These are phyloP conservation scores for Sinocyclocheilus anshuiensis DNA, from an alignment of 2,113 vertebrate genomes.

Conservation along the genomic window DNA sequence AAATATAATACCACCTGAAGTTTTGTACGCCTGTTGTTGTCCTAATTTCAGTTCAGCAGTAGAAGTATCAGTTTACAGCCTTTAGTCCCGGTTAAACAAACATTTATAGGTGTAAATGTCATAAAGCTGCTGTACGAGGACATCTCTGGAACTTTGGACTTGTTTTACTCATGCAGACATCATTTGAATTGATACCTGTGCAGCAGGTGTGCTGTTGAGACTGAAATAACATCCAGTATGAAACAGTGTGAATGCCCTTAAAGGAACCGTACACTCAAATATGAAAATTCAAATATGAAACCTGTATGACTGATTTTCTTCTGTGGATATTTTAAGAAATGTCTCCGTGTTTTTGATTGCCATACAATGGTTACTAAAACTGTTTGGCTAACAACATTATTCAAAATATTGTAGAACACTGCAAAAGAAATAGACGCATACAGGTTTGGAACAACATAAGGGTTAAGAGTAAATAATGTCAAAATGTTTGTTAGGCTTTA, in stretches of 20 bases:
- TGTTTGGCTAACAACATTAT: not conserved
- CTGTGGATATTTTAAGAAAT: not conserved
- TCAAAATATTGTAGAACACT: not conserved
- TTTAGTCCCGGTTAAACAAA: not conserved
- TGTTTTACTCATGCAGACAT: not conserved
- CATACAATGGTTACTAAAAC: not conserved
- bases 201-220: slow-evolving; percentile 12
- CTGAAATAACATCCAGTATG: slow-evolving; percentile 7
- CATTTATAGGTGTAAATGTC: not conserved
- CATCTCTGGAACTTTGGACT: slow-evolving; percentile 15
- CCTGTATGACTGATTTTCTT: not conserved
- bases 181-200: slow-evolving; percentile 34
- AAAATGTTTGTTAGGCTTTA: not conserved
- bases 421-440: not conserved
- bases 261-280: not conserved
- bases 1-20: not conserved
- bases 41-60: not conserved
- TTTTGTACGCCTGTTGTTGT: not conserved
- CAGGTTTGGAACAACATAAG: not conserved
- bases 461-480: not conserved
- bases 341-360: not conserved
- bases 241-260: slow-evolving; percentile 35
- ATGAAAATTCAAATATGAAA: not conserved
- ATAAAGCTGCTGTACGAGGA: not conserved
- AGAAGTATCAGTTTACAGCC: slow-evolving; percentile 6